Evolutionary conservation across 1,140 invertebrate genomes (phyloP), one percentile per base, ranked within the genome.

Genomic region (Diorhabda elongata): DNA sequence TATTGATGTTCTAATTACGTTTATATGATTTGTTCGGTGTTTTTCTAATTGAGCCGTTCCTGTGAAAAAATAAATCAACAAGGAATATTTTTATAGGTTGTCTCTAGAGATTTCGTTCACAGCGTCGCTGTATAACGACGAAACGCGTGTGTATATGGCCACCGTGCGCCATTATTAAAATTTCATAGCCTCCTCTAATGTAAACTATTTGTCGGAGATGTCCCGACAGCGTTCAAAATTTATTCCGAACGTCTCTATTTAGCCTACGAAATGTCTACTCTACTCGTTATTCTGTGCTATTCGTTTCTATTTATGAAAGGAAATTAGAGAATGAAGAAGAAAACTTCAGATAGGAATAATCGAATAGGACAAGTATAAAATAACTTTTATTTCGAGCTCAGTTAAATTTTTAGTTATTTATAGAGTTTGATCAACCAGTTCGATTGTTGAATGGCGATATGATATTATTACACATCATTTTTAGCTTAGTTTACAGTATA

Each of bases 131-230:
- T 52, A 52, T 52, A 52, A n/a, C 47, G n/a, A 7, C 47, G n/a
- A 9, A 3, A n/a, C 47, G n/a, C 57, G 58, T 58, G 57, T 52
- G 65, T 67, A 67, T 67, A 67, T 42, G 65, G 58, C 42, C 61
- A 68, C 26, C 42, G 8, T 44, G 42, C 7, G 44, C 65, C 61
- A 61, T 65, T 68, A 71, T 71, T 71, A 71, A 71, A 71, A 67
- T 71, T 71, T 71, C 69, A 71, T 71, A 44, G 66, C 66, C 66
- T 58, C 57, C 69, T 71, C 69, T 68, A 71, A 71, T 71, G 69
- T 67, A 71, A 71, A 71, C 69, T 71, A 71, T 71, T 66, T 71
- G 61, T 47, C 67, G 65, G 65, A 71, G 67, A 65, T 61, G 66
- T 71, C 65, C 69, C 69, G 61, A 52, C 52, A 47, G 60, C 67